Percentiles rank a stretch among this genome's conserved stretches.
Conservation (phyloP, 2,797 vertebrate species). For the Danio kyathit region DNA sequence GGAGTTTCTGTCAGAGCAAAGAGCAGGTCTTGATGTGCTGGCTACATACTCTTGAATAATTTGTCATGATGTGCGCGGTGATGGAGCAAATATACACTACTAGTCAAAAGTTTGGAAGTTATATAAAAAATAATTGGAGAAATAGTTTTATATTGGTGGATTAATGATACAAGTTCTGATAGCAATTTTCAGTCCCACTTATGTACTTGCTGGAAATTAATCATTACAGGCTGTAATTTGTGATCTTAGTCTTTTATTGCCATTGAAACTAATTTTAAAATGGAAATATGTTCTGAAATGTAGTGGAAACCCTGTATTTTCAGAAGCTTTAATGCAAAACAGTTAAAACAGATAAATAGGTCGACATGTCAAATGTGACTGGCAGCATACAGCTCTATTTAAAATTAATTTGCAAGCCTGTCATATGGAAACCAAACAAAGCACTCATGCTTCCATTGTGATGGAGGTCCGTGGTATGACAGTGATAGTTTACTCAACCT, state of each 20-base stretch:
- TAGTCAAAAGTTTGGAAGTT: too few species aligned
- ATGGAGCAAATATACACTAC: not conserved
- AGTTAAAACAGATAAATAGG: not conserved
- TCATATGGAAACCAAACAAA: constrained; percentile 39
- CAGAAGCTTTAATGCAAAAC: not conserved
- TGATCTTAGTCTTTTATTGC: too few species aligned
- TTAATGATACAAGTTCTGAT: too few species aligned
- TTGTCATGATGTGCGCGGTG: not conserved
- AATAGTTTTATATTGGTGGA: too few species aligned
- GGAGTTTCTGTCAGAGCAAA: not conserved
- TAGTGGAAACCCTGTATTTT: not conserved
- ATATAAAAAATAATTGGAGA: too few species aligned
- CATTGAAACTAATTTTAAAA: too few species aligned
- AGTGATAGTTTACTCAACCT: not conserved
- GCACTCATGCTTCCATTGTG: not conserved
- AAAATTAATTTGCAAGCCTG: constrained; percentile 32
- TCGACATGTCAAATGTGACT: not conserved
- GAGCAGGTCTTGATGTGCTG: not conserved
- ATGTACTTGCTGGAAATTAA: too few species aligned
- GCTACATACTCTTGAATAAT: not conserved
- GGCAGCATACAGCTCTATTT: not conserved
- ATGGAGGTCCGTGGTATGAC: not conserved
- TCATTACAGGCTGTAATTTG: too few species aligned
- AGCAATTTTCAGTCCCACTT: too few species aligned
- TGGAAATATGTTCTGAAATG: too few species aligned